Percentiles rank a stretch among this genome's conserved stretches.
Conservation (phyloP, 2,888 invertebrate genomes). For the Hoplodrina ambigua region DNA sequence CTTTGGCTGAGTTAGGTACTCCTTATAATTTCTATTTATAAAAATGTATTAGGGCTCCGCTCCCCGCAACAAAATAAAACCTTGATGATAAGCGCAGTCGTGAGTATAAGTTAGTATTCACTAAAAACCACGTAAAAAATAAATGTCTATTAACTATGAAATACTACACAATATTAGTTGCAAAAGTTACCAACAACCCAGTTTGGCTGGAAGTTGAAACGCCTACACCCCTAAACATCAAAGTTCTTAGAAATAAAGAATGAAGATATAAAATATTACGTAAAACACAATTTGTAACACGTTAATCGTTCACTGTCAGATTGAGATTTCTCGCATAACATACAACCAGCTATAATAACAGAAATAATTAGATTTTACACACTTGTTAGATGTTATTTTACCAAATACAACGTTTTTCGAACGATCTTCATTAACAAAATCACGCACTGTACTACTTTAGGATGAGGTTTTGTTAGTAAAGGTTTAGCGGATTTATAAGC, state of each 20-base stretch:
- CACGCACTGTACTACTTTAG: conserved; percentile 70
- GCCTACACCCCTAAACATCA: not conserved
- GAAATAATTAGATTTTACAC: conserved; percentile 74
- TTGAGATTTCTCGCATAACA: conserved; percentile 52
- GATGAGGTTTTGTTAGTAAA: conserved; percentile 10
- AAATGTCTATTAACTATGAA: not conserved
- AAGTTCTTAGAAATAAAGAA: conserved; percentile 12
- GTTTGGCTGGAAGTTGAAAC: not conserved
- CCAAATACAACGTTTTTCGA: conserved; percentile 78
- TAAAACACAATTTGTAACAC: conserved; percentile 53
- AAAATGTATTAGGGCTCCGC: too few relatives aligned
- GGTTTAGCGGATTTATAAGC: conserved; percentile 39
- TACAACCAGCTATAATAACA: conserved; percentile 64
- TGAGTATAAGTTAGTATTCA: too few relatives aligned
- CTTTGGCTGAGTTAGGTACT: too few relatives aligned
- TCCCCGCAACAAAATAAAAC: too few relatives aligned
- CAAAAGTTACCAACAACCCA: not conserved
- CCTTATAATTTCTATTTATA: too few relatives aligned
- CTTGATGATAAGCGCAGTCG: too few relatives aligned
- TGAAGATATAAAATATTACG: conserved; percentile 29
- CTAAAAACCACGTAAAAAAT: too few relatives aligned
- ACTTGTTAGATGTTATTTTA: conserved; percentile 75
- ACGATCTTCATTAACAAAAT: conserved; percentile 79
- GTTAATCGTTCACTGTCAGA: conserved; percentile 67
- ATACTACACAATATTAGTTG: not conserved